Evolutionary conservation across 1,140 invertebrate genomes (phyloP).

Genomic region (Argopecten irradians): DNA sequence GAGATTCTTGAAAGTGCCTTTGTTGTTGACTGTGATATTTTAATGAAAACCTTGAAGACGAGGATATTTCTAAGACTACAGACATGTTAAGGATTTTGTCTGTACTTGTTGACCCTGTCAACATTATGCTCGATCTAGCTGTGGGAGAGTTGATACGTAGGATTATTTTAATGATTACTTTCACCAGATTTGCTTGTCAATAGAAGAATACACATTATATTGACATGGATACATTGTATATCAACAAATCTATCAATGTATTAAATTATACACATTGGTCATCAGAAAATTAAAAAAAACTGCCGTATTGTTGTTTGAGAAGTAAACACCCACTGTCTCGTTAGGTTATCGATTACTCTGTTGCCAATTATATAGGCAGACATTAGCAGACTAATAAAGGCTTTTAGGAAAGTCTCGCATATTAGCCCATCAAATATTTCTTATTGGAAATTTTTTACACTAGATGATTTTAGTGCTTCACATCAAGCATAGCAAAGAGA

Average conservation of each 20-base stretch:
- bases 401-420: not conserved
- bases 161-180: not conserved
- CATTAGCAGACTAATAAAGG: not conserved
- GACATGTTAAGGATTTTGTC: too few relatives aligned
- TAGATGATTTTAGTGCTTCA: too few relatives aligned
- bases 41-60: too few relatives aligned
- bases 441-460: not conserved
- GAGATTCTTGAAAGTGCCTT: too few relatives aligned
- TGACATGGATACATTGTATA: not conserved
- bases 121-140: not conserved
- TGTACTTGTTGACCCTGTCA: not conserved
- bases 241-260: not conserved
- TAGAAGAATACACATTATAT: not conserved
- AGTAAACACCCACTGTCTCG: not conserved
- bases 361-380: not conserved
- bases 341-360: not conserved
- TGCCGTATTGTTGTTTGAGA: not conserved
- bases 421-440: not conserved
- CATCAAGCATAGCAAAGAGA: too few relatives aligned
- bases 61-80: too few relatives aligned
- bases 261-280: not conserved
- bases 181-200: not conserved
- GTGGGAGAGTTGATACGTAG: not conserved
- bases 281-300: not conserved
- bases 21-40: too few relatives aligned